Base-by-base conservation (phyloP, 1,140 invertebrate species). In the Aphelinus certus region DNA sequence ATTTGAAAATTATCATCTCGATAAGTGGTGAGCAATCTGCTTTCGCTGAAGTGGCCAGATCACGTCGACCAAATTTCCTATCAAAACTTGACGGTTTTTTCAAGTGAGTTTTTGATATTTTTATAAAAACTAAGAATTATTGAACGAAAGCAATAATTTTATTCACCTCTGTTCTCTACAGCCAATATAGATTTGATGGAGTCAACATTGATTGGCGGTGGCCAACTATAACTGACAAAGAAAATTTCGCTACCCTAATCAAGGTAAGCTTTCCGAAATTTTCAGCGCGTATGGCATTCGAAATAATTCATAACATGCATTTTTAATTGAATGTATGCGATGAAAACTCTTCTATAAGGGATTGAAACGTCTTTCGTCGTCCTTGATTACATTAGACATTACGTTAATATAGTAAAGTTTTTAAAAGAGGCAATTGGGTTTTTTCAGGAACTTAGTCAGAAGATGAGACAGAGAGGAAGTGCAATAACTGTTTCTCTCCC, bases 131-230 rank as follows among this genome's bases (percentile, higher is more conserved):
- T 26, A 26, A 26, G 26, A 26, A 26, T 26, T 26, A 26, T 26
- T 26, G 26, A 26, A 26, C 26, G 26, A 26, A 26, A 26, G 26
- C 2, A n/a, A 26, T 56, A 9, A 48, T 9, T 58, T 4, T 60
- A 26, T 26, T 26, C 26, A 26, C 26, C 26, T 26, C 26, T 26
- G 26, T 26, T 42, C 51, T 65, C n/a, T 26, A 69, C 56, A 76
- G 74, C 5, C 57, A 55, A 47, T 43, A 71, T n/a, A 53, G 45
- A 10, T 73, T 76, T n/a, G 75, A 73, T 56, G 75, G 75, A 47
- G 3, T 76, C 6, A 73, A 69, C 53, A 76, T 76, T 6, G 71
- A 76, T 58, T 76, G 75, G 75, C 51, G 49, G 42, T 76, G 56
- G 1, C 75, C 75, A 0, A 66, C 55, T 46, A 42, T 45, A 0